Conservation (phyloP, 2,797 vertebrate species). For the Delichon dasypus region DNA sequence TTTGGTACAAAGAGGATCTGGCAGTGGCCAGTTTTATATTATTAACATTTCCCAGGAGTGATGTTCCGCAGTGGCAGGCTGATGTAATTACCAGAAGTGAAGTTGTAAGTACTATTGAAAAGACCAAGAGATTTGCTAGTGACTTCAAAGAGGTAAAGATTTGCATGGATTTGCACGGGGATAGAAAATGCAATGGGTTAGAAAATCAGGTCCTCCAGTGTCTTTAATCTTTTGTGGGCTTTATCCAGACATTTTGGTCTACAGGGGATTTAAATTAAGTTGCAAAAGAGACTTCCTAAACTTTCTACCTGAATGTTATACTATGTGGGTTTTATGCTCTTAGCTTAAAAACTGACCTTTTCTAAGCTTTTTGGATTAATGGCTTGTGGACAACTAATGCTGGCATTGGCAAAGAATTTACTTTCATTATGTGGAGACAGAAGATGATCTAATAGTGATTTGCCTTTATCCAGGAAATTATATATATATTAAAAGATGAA, state of each 20-base stretch:
- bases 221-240: conserved; percentile 60
- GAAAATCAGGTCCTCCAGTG: conserved; percentile 51
- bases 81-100: conserved; percentile 62
- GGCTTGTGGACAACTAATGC: background rate
- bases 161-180: conserved; percentile 54
- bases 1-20: conserved; percentile 37
- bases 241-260: conserved; percentile 39
- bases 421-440: background rate
- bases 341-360: conserved; percentile 36
- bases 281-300: conserved; percentile 59
- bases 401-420: conserved; percentile 6
- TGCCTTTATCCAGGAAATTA: conserved; percentile 2
- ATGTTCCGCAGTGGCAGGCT: conserved; percentile 52
- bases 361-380: conserved; percentile 52
- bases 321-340: conserved; percentile 12
- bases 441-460: conserved; percentile 8
- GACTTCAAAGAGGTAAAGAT: conserved; percentile 63
- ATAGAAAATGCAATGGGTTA: conserved; percentile 61
- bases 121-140: conserved; percentile 30
- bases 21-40: conserved; percentile 41
- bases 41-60: conserved; percentile 47
- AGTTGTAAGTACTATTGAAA: conserved; percentile 63
- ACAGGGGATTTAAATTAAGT: conserved; percentile 57
- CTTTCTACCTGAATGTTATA: conserved; percentile 3
- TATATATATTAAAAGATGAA: background rate